Percentiles rank a stretch among this genome's conserved stretches.
These are phyloP conservation scores for Scaptomyza graminum DNA, from an alignment of 1,140 invertebrate species.

Conservation along the genomic window DNA sequence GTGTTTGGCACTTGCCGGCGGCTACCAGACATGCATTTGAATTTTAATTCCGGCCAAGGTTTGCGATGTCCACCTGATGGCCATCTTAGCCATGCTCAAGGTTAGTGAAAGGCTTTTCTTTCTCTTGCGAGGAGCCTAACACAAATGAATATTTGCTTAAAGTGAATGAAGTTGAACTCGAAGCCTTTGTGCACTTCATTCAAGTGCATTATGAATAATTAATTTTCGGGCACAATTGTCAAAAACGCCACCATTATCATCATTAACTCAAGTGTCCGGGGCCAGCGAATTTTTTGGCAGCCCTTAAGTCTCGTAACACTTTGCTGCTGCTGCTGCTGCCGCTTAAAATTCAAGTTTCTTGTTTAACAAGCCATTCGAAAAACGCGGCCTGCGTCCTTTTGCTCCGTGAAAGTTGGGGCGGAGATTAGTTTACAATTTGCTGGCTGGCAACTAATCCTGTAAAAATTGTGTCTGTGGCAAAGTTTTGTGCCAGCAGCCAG, in stretches of 20 bases:
- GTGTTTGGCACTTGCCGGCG: constrained; percentile 34
- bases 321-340: constrained; percentile 2
- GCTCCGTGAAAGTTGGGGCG: constrained; percentile 35
- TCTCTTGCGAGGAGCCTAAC: constrained; percentile 12
- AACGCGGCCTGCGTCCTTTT: constrained; percentile 23
- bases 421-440: constrained; percentile 76
- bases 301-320: background rate
- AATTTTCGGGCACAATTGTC: constrained; percentile 54
- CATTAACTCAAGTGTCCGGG: constrained; percentile 66
- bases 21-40: constrained; percentile 71
- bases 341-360: constrained; percentile 13
- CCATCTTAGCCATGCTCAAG: constrained; percentile 3
- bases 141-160: constrained; percentile 58
- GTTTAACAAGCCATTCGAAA: constrained; percentile 36
- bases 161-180: constrained; percentile 17
- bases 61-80: background rate
- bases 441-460: constrained; percentile 63
- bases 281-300: constrained; percentile 8
- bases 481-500: constrained; percentile 44
- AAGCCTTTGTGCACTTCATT: constrained; percentile 43
- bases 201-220: constrained; percentile 73
- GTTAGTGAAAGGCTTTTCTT: constrained; percentile 53
- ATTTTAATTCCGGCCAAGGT: constrained; percentile 57
- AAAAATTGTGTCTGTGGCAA: constrained; percentile 63
- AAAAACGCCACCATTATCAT: constrained; percentile 14